Percentiles rank a stretch among this genome's conserved stretches.
phyloP scores from a whole-genome alignment of 1,140 invertebrate species.

The Drosophila kepulauana region DNA sequence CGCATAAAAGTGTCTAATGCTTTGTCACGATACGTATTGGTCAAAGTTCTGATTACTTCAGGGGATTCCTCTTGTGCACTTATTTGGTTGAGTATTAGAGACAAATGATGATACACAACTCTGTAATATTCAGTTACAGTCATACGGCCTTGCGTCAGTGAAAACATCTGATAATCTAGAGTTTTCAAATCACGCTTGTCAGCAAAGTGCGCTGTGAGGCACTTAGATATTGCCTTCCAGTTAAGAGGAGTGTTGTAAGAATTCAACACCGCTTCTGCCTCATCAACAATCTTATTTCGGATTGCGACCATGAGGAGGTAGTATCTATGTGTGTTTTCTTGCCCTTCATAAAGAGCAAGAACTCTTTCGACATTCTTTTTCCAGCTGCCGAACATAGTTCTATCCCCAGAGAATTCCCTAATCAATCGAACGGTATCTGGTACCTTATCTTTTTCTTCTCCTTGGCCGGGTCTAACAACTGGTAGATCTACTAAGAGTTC shows the following conservation, averaged over 20 bases:
- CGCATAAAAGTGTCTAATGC: constrained; percentile 19
- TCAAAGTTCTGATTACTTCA: constrained; percentile 8
- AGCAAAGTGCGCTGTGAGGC: constrained; percentile 1
- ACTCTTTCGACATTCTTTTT: constrained; percentile 4
- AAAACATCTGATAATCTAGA: constrained; percentile 10
- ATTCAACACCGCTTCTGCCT: constrained; percentile 11
- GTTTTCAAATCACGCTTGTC: constrained; percentile 13
- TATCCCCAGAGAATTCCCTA: not conserved
- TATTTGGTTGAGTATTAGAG: constrained; percentile 9
- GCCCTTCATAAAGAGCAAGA: not conserved
- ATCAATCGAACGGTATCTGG: not conserved
- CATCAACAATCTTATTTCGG: constrained; percentile 2
- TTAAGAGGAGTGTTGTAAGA: constrained; percentile 8
- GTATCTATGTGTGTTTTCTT: constrained; percentile 11
- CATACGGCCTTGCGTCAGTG: constrained; percentile 13
- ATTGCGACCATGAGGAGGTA: not conserved
- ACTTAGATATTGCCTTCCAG: constrained; percentile 1
- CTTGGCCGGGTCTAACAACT: not conserved
- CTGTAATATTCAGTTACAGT: constrained; percentile 6
- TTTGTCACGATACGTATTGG: constrained; percentile 4
- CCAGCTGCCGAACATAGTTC: constrained; percentile 6
- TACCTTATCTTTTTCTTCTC: constrained; percentile 3
- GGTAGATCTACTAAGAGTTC: too few relatives aligned
- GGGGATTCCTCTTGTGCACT: constrained; percentile 9
- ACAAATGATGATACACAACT: constrained; percentile 23